Percentiles rank a stretch among this genome's conserved stretches.
Conservation (phyloP, 1,140 invertebrate genomes). For the Brachionus plicatilis region DNA sequence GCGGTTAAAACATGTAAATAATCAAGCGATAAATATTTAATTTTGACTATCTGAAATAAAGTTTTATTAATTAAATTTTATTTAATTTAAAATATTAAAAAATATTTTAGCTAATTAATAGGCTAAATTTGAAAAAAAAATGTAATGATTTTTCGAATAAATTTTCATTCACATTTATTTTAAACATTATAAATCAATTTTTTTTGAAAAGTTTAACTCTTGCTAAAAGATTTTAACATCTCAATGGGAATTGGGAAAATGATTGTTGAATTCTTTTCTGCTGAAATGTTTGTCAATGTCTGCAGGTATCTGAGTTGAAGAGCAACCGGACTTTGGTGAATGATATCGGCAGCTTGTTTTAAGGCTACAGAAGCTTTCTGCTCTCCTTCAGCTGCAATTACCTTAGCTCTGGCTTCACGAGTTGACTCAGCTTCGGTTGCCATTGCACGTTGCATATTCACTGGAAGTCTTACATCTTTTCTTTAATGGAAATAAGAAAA, state of each 20-base stretch:
- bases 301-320: conserved; percentile 71
- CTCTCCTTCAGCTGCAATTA: conserved; percentile 42
- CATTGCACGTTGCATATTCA: conserved; percentile 50
- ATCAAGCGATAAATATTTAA: not conserved
- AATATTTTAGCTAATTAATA: not conserved
- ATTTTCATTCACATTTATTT: not conserved
- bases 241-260: conserved; percentile 92
- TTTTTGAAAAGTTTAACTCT: not conserved
- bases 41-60: not conserved
- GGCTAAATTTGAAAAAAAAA: not conserved
- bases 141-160: not conserved
- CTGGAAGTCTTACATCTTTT: conserved; percentile 45
- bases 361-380: conserved; percentile 38
- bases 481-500: not conserved
- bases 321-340: conserved; percentile 63
- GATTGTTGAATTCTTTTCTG: conserved; percentile 96
- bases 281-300: conserved; percentile 86
- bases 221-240: conserved; percentile 61
- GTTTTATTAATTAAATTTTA: not conserved
- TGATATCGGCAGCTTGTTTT: conserved; percentile 34
- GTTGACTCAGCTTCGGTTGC: conserved; percentile 51
- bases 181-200: not conserved
- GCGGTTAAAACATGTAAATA: not conserved
- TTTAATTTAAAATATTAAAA: too few species aligned
- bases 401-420: conserved; percentile 51